Conservation (phyloP, 2,113 vertebrate species). For the Origma solitaria region DNA sequence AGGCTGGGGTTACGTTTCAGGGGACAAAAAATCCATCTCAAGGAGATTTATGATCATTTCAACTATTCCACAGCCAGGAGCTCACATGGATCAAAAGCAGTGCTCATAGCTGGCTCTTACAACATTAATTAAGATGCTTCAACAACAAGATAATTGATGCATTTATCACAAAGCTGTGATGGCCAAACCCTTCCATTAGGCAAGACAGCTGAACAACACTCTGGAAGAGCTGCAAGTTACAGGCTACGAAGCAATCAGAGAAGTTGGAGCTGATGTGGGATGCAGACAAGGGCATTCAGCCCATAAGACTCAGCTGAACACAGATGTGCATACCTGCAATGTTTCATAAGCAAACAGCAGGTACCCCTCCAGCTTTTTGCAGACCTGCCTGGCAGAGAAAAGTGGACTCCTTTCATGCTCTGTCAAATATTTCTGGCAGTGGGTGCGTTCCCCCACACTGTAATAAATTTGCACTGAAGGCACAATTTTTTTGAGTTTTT, state of each 20-base stretch:
- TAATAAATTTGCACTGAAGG: neutral
- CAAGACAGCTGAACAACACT: accelerated
- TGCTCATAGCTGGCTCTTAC: neutral
- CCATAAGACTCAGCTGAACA: neutral
- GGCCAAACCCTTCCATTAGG: neutral
- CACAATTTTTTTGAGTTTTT: neutral
- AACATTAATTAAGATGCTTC: neutral
- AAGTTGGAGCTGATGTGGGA: neutral
- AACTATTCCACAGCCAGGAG: neutral
- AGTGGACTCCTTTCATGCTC: neutral
- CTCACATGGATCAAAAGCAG: neutral
- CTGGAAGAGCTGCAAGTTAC: neutral
- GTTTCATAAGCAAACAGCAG: neutral
- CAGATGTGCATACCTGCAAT: neutral
- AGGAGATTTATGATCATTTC: neutral
- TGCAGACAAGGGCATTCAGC: neutral
- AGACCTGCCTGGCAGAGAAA: neutral
- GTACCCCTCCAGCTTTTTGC: neutral
- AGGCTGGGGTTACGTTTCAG: neutral
- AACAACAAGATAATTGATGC: neutral
- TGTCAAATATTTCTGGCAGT: neutral
- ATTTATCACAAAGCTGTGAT: neutral
- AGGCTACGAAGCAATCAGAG: neutral
- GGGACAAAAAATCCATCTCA: neutral
- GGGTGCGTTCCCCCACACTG: neutral